phyloP scores from a whole-genome alignment of 2,888 invertebrate genomes.

The Clitarchus hookeri region DNA sequence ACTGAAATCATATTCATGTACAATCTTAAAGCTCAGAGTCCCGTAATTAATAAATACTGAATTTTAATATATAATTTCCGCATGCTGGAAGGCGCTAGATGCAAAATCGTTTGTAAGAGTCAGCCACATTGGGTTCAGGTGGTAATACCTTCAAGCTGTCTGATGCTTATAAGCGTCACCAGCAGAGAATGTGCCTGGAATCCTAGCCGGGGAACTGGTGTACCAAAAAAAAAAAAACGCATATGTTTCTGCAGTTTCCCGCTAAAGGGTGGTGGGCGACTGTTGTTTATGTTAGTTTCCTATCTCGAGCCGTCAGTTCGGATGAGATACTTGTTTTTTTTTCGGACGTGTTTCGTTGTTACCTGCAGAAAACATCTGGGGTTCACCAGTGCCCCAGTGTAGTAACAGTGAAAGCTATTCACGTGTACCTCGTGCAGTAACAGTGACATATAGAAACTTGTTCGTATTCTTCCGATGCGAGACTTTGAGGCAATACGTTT shows the following conservation, averaged over 20 bases:
- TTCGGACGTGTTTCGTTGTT: background rate
- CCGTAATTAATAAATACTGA: too few species aligned
- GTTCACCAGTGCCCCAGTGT: background rate
- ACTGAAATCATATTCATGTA: too few species aligned
- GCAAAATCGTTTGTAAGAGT: too few species aligned
- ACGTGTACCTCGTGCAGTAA: background rate
- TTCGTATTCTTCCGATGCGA: too few species aligned
- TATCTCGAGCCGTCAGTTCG: constrained; percentile 10
- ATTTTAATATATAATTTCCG: too few species aligned
- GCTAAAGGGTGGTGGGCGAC: background rate
- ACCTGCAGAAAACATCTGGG: background rate
- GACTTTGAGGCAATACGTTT: too few species aligned
- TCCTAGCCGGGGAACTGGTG: background rate
- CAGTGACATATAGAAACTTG: too few species aligned
- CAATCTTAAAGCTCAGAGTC: too few species aligned
- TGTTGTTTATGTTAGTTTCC: constrained; percentile 5
- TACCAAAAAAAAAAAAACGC: background rate
- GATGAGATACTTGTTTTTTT: background rate
- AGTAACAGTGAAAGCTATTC: background rate
- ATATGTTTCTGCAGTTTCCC: background rate
- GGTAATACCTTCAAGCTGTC: too few species aligned
- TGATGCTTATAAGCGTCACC: too few species aligned
- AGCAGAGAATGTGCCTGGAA: background rate
- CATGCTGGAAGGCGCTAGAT: too few species aligned
- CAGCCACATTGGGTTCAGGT: too few species aligned